These are phyloP conservation scores for Syngnathoides biaculeatus DNA, from an alignment of 2,113 vertebrate species.

Conservation along the genomic window DNA sequence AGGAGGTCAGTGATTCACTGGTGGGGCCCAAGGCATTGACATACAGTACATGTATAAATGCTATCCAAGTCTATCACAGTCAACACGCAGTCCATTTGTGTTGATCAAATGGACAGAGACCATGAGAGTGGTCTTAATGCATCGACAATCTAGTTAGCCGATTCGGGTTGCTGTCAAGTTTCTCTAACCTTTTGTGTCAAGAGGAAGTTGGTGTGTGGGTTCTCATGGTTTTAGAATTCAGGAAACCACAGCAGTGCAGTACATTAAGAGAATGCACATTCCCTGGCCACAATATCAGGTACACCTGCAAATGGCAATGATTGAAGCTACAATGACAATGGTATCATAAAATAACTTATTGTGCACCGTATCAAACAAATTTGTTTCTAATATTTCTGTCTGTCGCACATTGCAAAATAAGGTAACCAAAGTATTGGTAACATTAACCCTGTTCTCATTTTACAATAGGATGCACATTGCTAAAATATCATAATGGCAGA, in stretches of 20 bases:
- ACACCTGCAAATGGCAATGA: not conserved
- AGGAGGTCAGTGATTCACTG: too few species aligned
- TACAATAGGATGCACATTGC: too few species aligned
- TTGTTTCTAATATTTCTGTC: not conserved
- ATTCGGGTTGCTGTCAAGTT: not conserved
- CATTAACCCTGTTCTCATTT: too few species aligned
- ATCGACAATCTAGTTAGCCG: not conserved
- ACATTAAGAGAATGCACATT: not conserved
- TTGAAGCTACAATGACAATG: not conserved
- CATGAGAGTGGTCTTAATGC: not conserved
- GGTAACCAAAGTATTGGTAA: too few species aligned
- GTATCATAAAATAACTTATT: not conserved
- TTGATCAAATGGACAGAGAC: not conserved
- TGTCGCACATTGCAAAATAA: too few species aligned
- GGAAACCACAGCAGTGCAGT: not conserved
- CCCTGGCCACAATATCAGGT: not conserved
- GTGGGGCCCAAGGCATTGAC: too few species aligned
- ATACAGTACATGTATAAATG: too few species aligned
- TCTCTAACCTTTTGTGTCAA: not conserved
- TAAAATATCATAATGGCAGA: too few species aligned
- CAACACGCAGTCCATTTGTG: too few species aligned
- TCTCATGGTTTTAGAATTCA: not conserved
- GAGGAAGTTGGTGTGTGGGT: not conserved
- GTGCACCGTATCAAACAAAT: too few species aligned
- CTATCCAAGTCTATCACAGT: too few species aligned